These are phyloP conservation scores for Arge pagana DNA, from an alignment of 2,888 invertebrate genomes.

Conservation along the genomic window DNA sequence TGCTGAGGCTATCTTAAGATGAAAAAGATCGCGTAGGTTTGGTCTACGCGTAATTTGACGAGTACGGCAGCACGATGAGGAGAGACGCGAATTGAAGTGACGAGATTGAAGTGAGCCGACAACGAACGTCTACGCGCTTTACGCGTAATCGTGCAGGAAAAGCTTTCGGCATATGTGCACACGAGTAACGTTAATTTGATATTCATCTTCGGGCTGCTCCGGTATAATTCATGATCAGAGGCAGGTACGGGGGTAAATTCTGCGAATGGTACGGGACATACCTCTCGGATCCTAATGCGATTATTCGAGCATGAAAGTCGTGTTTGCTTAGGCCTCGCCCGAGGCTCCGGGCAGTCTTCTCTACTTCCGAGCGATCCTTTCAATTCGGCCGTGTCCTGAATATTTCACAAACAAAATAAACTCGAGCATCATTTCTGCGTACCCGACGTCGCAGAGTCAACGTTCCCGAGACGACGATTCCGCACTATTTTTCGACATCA, in stretches of 20 bases:
- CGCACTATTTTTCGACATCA: no score
- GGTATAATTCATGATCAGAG: constrained; percentile 20
- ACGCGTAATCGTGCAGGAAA: no score
- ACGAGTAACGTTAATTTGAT: constrained; percentile 16
- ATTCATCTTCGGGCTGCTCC: constrained; percentile 15
- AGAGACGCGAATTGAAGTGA: no score
- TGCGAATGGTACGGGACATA: constrained; percentile 2
- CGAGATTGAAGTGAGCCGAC: no score
- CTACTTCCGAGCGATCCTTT: constrained; percentile 17
- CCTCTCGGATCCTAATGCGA: constrained; percentile 20
- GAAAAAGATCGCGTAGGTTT: no score
- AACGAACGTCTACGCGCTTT: no score
- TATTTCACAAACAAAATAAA: constrained; percentile 22
- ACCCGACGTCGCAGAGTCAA: constrained; percentile 3
- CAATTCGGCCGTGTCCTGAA: constrained; percentile 21
- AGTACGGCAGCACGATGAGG: no score
- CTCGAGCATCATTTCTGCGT: constrained; percentile 13
- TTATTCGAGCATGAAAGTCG: constrained; percentile 19
- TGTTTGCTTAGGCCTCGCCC: constrained; percentile 22
- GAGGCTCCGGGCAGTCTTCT: no score
- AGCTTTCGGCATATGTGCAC: no score
- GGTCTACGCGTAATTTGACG: no score
- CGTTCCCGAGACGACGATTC: neutral
- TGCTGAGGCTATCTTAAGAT: no score
- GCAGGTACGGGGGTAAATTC: neutral